These are phyloP conservation scores for Dynastes maya DNA, from an alignment of 2,888 invertebrate species.

Conservation along the genomic window DNA sequence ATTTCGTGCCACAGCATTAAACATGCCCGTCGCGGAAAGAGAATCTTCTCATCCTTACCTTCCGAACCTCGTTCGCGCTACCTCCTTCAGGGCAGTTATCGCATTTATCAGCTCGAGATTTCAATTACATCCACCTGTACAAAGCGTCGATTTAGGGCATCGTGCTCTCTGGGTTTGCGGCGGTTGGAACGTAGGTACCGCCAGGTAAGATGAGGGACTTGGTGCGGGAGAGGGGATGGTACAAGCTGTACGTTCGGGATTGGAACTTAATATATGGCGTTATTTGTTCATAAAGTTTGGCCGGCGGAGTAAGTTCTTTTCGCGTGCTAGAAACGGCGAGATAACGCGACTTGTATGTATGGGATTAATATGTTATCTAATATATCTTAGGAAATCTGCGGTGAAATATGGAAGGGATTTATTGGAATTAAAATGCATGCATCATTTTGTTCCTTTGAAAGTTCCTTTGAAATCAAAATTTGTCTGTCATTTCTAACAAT, in stretches of 20 bases:
- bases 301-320: neutral
- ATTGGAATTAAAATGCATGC: too few species aligned
- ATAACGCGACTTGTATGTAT: too few species aligned
- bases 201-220: neutral
- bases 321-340: neutral
- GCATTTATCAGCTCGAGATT: conserved; percentile 63
- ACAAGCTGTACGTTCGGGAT: neutral
- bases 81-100: conserved; percentile 55
- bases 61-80: conserved; percentile 16
- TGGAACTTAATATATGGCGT: neutral
- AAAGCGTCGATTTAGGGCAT: conserved; percentile 23
- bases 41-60: neutral
- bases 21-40: conserved; percentile 55
- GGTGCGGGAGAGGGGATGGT: neutral
- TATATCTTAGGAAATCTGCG: too few species aligned
- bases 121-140: conserved; percentile 61
- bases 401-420: too few species aligned
- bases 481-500: too few species aligned
- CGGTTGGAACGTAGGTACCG: neutral
- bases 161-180: neutral
- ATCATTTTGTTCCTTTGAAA: too few species aligned
- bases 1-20: conserved; percentile 65
- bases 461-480: too few species aligned
- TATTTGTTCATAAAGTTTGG: conserved; percentile 9
- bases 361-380: too few species aligned